These are phyloP conservation scores for Recurvirostra avosetta DNA, from an alignment of 2,113 vertebrate genomes.

Conservation along the genomic window DNA sequence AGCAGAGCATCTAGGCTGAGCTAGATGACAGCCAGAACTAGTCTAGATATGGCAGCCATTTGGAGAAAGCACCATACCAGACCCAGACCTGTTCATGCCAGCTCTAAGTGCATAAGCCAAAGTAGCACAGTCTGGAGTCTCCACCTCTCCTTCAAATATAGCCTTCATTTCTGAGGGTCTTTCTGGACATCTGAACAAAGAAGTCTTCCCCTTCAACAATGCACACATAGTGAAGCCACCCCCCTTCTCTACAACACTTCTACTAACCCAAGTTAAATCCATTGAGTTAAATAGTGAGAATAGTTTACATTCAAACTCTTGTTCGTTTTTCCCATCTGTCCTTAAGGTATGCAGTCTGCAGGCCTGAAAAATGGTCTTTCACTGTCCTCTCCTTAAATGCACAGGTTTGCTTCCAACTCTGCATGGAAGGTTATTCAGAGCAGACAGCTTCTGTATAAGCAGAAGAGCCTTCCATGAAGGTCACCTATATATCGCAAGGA, in stretches of 20 bases:
- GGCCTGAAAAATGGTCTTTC: not conserved
- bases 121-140: not conserved
- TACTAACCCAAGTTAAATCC: not conserved
- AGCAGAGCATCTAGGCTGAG: not conserved
- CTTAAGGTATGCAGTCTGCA: not conserved
- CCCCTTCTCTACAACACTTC: not conserved
- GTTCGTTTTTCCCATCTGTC: not conserved
- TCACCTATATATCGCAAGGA: not conserved
- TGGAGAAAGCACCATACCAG: not conserved
- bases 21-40: not conserved
- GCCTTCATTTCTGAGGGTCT: not conserved
- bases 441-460: not conserved
- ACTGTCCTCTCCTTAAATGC: not conserved
- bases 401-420: not conserved
- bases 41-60: not conserved
- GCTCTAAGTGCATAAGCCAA: not conserved
- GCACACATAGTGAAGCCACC: not conserved
- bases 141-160: not conserved
- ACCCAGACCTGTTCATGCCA: not conserved
- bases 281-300: not conserved
- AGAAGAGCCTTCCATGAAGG: not conserved
- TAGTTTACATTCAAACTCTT: not conserved
- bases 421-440: not conserved
- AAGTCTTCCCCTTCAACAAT: not conserved
- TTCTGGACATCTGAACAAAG: not conserved